Evolutionary conservation across 2,113 vertebrate genomes (phyloP).

Genomic region (Serilophus lunatus): DNA sequence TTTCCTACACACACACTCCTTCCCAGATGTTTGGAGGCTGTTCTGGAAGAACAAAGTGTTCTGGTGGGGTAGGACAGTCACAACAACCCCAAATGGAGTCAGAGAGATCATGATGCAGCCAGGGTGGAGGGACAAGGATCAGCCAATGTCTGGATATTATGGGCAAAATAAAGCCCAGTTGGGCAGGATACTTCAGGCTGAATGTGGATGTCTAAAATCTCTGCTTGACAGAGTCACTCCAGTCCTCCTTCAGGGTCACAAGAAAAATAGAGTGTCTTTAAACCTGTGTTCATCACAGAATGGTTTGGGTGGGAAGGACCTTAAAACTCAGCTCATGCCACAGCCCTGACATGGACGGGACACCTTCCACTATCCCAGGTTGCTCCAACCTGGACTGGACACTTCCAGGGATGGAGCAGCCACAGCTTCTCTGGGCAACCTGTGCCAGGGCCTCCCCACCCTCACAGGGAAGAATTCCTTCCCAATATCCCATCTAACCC

Average conservation of each 20-base stretch:
- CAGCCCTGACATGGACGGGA: no score
- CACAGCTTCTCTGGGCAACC: no score
- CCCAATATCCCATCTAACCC: no score
- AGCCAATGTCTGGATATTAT: background rate
- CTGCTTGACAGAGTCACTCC: background rate
- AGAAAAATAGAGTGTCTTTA: accelerated
- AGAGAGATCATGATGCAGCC: background rate
- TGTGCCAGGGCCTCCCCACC: no score
- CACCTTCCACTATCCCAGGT: accelerated
- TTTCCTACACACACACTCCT: accelerated
- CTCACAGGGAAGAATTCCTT: no score
- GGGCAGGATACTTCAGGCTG: background rate
- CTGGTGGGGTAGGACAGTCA: accelerated
- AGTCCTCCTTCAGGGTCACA: background rate
- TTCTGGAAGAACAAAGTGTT: background rate
- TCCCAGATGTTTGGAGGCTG: background rate
- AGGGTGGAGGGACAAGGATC: background rate
- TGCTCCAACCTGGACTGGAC: accelerated
- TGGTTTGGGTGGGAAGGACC: background rate
- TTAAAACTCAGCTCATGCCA: accelerated
- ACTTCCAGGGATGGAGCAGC: no score
- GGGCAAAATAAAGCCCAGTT: background rate
- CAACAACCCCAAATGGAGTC: accelerated
- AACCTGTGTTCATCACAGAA: background rate
- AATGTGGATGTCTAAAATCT: background rate